A percentile compares a stretch with the other conserved stretches of the same genome.
These are phyloP conservation scores for Petromus typicus DNA, from an alignment of 2,113 vertebrate genomes.

Conservation along the genomic window DNA sequence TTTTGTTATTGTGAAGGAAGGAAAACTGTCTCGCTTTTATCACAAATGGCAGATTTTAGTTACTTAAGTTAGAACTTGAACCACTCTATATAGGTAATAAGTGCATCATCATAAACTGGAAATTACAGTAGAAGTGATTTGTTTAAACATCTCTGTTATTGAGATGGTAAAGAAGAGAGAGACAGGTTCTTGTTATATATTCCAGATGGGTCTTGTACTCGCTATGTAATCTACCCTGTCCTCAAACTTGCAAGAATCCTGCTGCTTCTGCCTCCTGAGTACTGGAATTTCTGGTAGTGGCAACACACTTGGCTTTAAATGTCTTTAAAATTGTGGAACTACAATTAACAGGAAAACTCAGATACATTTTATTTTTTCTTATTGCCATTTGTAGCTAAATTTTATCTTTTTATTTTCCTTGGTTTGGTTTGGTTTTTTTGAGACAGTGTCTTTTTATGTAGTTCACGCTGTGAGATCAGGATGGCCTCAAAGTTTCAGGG, in stretches of 20 bases:
- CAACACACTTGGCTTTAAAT: neutral
- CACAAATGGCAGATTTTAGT: neutral
- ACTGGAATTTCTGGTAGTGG: neutral
- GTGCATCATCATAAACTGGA: neutral
- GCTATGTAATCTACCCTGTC: neutral
- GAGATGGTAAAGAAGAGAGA: neutral
- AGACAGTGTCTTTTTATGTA: neutral
- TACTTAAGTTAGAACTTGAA: neutral
- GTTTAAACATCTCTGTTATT: neutral
- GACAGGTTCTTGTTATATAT: neutral
- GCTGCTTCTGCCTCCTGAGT: neutral
- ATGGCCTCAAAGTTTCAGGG: neutral
- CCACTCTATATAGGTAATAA: neutral
- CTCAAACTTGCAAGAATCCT: neutral
- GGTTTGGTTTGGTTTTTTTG: neutral
- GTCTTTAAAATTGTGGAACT: neutral
- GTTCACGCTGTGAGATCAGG: neutral
- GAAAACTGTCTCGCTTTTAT: neutral
- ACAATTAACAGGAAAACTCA: neutral
- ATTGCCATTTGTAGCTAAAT: neutral
- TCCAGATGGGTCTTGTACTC: neutral
- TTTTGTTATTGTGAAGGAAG: neutral
- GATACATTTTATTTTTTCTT: constrained; percentile 8
- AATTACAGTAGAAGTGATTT: constrained; percentile 1
- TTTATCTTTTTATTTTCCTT: neutral